Evolutionary conservation across 2,888 invertebrate species (phyloP), one percentile per base, ranked within the genome.

Genomic region (Lithodes maja): DNA sequence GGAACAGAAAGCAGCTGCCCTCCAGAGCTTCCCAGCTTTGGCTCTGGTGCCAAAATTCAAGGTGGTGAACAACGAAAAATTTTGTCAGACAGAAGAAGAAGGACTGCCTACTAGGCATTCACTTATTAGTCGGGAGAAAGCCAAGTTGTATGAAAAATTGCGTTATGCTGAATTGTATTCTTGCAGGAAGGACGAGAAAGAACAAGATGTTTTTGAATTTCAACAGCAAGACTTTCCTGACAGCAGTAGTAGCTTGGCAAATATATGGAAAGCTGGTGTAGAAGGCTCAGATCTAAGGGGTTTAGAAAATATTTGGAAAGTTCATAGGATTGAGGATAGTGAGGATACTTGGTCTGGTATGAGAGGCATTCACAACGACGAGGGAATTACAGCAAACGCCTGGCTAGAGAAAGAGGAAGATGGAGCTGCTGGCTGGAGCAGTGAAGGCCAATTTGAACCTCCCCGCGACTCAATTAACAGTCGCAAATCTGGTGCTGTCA

Each of bases 21-120:
- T 52, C 53, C 54, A 85, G 95, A 95, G 82, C 95, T 92, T 94
- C 90, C 71, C 91, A 15, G 90, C 90, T 3, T 92, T 93, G 83
- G 94, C 94, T 55, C 95, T 96, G 93, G 94, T 95, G 81, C 95
- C 97, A 92, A 97, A 96, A 93, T 97, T 97, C 93, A 95, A 95
- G 93, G 94, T 96, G n/a, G 94, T 90, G 94, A 94, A 92, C 52
- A 94, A 94, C 92, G 95, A 95, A 92, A 95, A 95, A 92, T 94
- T 94, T 87, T 95, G 95, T 92, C 95, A 96, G 93, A 95, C 95
- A 0, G 95, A 95, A 78, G 93, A 93, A 68, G 91, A 80, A 61
- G 74, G 69, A 55, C 3, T 69, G 15, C 52, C 74, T 5, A 17
- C 68, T 49, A 49, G 12, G 55, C 7, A 49, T 2, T 52, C 2